Evolutionary conservation across 1,140 invertebrate genomes (phyloP).

Genomic region (Physella acuta): DNA sequence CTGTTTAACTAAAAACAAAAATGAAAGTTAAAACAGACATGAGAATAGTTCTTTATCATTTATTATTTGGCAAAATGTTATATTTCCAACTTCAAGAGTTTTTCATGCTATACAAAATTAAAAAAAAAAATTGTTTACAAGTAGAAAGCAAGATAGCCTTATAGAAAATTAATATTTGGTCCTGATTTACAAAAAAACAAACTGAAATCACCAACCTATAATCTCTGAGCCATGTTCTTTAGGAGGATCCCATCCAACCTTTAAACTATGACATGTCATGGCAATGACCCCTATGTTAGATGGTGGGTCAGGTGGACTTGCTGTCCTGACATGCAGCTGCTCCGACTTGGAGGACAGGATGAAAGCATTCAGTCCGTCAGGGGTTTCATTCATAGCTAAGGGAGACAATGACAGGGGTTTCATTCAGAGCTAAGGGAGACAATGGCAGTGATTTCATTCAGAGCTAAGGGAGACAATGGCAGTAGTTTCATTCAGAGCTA

Average conservation of each 20-base stretch:
- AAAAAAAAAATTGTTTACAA: not conserved
- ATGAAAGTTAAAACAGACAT: too few relatives aligned
- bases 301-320: constrained; percentile 55
- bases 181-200: not conserved
- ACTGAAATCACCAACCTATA: constrained; percentile 41
- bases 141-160: not conserved
- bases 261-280: constrained; percentile 56
- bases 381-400: constrained; percentile 37
- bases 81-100: too few relatives aligned
- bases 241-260: constrained; percentile 58
- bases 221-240: constrained; percentile 57
- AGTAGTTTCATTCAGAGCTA: too few relatives aligned
- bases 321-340: constrained; percentile 53
- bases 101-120: too few relatives aligned
- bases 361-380: constrained; percentile 45
- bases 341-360: constrained; percentile 57
- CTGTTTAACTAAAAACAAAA: too few relatives aligned
- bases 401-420: too few relatives aligned
- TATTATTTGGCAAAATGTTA: too few relatives aligned
- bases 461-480: too few relatives aligned
- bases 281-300: constrained; percentile 53
- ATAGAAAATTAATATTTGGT: not conserved
- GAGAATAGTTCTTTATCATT: too few relatives aligned
- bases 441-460: too few relatives aligned
- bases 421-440: too few relatives aligned